Evolutionary conservation across 1,140 invertebrate species (phyloP).

Genomic region (Ctenoplectra terminalis): DNA sequence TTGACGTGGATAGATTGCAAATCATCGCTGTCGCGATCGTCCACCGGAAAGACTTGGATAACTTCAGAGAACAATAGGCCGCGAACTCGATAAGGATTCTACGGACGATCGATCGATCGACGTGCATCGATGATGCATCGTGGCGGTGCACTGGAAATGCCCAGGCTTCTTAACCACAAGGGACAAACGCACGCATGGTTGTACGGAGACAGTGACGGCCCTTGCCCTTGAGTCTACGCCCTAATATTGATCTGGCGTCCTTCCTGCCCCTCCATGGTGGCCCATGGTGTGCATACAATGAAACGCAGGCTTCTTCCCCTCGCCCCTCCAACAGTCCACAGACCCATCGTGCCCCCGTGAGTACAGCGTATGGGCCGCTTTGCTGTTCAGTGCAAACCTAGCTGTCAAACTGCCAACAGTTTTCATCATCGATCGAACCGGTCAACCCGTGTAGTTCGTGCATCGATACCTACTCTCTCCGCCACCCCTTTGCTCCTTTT

Average conservation of each 20-base stretch:
- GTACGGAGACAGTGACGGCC: conserved; percentile 42
- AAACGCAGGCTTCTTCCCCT: conserved; percentile 39
- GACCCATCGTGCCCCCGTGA: conserved; percentile 35
- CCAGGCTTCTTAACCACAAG: neutral
- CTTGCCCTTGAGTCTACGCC: conserved; percentile 79
- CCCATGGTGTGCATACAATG: conserved; percentile 56
- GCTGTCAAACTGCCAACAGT: conserved; percentile 76
- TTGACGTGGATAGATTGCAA: conserved; percentile 23
- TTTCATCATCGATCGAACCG: conserved; percentile 45
- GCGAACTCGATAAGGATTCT: conserved; percentile 49
- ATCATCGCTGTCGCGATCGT: neutral
- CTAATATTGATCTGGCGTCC: conserved; percentile 77
- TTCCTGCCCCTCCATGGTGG: conserved; percentile 64
- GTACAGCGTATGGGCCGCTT: conserved; percentile 69
- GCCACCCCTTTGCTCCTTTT: neutral
- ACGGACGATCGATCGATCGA: conserved; percentile 17
- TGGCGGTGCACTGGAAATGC: conserved; percentile 10
- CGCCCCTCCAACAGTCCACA: conserved; percentile 23
- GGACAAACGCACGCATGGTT: neutral
- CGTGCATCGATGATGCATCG: conserved; percentile 12
- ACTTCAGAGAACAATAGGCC: conserved; percentile 44
- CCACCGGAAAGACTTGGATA: conserved; percentile 33
- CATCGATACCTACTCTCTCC: neutral
- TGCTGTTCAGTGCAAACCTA: conserved; percentile 74
- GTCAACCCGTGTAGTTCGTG: neutral